Evolutionary conservation across 2,888 invertebrate genomes (phyloP).

Genomic region (Drosophila meridiana): DNA sequence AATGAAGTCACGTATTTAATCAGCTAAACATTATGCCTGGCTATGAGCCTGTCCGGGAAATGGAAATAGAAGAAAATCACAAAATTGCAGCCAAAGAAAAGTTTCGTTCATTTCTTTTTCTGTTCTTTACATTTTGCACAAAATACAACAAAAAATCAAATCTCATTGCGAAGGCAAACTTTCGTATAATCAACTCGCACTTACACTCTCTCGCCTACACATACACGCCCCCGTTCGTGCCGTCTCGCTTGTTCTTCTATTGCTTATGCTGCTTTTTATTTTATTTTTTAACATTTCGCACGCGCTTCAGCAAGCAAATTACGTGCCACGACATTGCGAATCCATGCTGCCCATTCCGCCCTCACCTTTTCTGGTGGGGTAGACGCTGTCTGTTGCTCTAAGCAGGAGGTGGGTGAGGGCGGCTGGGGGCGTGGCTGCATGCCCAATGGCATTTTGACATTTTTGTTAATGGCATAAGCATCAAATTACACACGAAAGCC

Average conservation of each 20-base stretch:
- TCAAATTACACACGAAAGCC: slow-evolving; percentile 69
- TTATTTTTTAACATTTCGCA: slow-evolving; percentile 50
- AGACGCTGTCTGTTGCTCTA: background rate
- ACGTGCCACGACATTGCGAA: slow-evolving; percentile 58
- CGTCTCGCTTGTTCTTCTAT: background rate
- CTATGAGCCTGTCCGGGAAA: slow-evolving; percentile 55
- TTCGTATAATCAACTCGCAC: slow-evolving; percentile 50
- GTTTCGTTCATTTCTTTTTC: background rate
- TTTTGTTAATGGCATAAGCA: slow-evolving; percentile 78
- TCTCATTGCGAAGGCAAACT: slow-evolving; percentile 52
- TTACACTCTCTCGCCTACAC: background rate
- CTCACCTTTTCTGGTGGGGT: background rate
- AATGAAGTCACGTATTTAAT: slow-evolving; percentile 85
- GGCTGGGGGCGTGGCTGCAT: slow-evolving; percentile 30
- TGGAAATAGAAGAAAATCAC: slow-evolving; percentile 15
- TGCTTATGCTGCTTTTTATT: background rate
- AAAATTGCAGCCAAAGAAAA: slow-evolving; percentile 21
- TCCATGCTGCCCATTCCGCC: background rate
- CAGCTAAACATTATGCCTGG: slow-evolving; percentile 79
- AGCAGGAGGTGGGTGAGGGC: background rate
- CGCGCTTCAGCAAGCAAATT: slow-evolving; percentile 70
- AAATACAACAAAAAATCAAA: slow-evolving; percentile 49
- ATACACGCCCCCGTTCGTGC: background rate
- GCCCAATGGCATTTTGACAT: slow-evolving; percentile 79
- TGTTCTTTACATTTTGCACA: slow-evolving; percentile 39